Evolutionary conservation across 2,888 invertebrate species (phyloP).

Genomic region (Thysanoteuthis rhombus): DNA sequence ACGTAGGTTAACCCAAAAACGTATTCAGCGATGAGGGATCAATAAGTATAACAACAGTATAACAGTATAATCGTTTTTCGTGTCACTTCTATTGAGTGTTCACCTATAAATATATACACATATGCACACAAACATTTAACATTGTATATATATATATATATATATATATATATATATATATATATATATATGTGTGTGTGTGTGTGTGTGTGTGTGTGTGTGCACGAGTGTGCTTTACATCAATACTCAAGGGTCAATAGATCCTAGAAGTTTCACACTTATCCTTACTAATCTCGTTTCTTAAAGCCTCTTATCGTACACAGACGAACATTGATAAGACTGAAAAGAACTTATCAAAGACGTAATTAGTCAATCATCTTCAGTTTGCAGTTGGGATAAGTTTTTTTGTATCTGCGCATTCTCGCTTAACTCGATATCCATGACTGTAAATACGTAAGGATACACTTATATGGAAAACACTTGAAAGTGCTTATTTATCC

Average conservation of each 20-base stretch:
- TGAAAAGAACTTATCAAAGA: neutral
- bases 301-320: neutral
- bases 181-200: neutral
- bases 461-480: neutral
- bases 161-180: constrained; percentile 12
- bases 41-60: no score
- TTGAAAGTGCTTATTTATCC: neutral
- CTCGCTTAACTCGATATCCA: neutral
- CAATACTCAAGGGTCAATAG: neutral
- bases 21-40: no score
- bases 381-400: neutral
- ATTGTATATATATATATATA: neutral
- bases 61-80: no score
- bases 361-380: neutral
- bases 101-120: no score
- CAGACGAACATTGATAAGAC: neutral
- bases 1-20: no score
- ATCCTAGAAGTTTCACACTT: neutral
- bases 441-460: neutral
- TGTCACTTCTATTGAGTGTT: no score
- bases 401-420: neutral
- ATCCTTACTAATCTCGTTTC: neutral
- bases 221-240: neutral
- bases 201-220: neutral
- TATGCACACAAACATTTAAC: no score